Evolutionary conservation across 2,888 invertebrate genomes (phyloP).

Genomic region (Chorisops tibialis): DNA sequence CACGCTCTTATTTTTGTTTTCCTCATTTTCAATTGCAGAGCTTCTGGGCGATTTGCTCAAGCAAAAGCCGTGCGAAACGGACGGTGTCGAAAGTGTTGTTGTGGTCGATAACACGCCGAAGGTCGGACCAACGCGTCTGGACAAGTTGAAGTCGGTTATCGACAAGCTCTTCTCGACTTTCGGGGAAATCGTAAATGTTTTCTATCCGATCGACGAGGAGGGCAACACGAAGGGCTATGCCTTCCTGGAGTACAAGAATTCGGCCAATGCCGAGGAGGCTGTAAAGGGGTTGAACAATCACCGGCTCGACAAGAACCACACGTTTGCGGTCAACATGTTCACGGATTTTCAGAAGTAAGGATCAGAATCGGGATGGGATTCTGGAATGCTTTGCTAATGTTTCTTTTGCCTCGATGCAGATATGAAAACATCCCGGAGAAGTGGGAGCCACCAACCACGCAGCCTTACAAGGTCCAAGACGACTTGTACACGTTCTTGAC

Average conservation of each 20-base stretch:
- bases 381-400: not conserved
- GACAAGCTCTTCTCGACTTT: constrained; percentile 87
- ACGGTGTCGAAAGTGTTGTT: constrained; percentile 93
- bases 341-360: constrained; percentile 91
- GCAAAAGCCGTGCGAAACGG: constrained; percentile 88
- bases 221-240: constrained; percentile 89
- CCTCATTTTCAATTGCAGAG: constrained; percentile 58
- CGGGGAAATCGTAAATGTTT: constrained; percentile 82
- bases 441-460: constrained; percentile 88
- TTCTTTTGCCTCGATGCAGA: constrained; percentile 40
- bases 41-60: constrained; percentile 86
- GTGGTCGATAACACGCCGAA: constrained; percentile 96
- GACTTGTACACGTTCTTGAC: constrained; percentile 90
- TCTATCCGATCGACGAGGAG: constrained; percentile 77
- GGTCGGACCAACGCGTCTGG: constrained; percentile 86
- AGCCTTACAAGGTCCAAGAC: constrained; percentile 86
- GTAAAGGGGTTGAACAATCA: constrained; percentile 85
- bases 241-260: constrained; percentile 86
- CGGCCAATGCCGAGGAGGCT: constrained; percentile 81
- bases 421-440: constrained; percentile 86
- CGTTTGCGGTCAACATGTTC: constrained; percentile 89
- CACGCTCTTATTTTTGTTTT: not conserved
- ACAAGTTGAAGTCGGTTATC: constrained; percentile 89
- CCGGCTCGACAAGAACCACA: constrained; percentile 93
- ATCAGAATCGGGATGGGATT: not conserved